Conservation (phyloP, 2,888 invertebrate species). For the Harmothoe impar region DNA sequence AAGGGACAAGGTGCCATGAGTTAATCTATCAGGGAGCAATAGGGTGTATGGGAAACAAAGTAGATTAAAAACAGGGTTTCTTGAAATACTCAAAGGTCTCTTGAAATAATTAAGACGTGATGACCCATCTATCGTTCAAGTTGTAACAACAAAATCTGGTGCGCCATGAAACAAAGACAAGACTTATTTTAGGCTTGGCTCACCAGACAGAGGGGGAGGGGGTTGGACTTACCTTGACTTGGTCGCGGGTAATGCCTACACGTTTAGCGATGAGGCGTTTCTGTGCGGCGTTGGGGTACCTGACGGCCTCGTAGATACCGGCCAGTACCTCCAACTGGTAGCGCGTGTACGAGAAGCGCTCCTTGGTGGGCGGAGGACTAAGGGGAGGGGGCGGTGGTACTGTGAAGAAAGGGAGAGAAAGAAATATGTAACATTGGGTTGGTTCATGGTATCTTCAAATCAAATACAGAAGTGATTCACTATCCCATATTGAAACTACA, state of each 20-base stretch:
- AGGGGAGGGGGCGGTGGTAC: constrained; percentile 63
- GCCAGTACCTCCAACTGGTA: constrained; percentile 82
- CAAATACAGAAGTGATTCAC: no score
- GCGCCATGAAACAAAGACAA: no score
- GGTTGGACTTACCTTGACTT: constrained; percentile 82
- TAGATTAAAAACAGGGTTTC: no score
- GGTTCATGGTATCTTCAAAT: neutral
- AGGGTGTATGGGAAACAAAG: no score
- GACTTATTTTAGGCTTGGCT: no score
- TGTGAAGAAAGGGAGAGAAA: neutral
- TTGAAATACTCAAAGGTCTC: no score
- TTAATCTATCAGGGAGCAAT: no score
- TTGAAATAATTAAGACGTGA: no score
- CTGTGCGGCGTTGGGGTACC: constrained; percentile 82
- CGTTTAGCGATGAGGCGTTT: constrained; percentile 82
- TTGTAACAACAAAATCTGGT: no score
- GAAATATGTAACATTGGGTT: neutral
- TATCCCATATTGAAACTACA: no score
- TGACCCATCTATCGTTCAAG: no score
- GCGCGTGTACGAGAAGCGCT: constrained; percentile 80
- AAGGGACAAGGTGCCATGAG: constrained; percentile 22
- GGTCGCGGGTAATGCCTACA: constrained; percentile 81
- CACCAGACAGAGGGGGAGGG: no score
- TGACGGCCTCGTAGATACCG: constrained; percentile 78
- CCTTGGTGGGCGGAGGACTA: constrained; percentile 66